Conservation (phyloP, 2,888 invertebrate species). For the Arge pagana region DNA sequence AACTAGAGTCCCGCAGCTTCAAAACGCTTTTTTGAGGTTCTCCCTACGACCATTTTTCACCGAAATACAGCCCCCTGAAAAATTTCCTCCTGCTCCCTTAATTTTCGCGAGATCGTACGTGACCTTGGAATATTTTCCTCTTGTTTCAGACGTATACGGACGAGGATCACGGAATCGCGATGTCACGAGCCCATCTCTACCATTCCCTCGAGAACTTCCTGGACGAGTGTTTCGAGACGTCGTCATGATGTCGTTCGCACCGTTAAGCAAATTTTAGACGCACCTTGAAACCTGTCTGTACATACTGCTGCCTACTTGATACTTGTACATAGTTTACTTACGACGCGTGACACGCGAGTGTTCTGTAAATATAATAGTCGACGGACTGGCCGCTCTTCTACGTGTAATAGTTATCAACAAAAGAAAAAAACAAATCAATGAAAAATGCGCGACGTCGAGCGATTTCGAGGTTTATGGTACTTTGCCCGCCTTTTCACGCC, state of each 20-base stretch:
- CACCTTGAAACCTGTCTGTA: too few relatives aligned
- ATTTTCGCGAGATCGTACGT: too few relatives aligned
- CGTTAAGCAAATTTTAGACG: too few relatives aligned
- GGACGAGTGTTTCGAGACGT: slow-evolving; percentile 62
- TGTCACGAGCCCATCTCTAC: slow-evolving; percentile 86
- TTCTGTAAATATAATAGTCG: slow-evolving; percentile 42
- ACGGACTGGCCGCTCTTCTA: not conserved
- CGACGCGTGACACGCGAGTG: slow-evolving; percentile 51
- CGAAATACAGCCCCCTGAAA: too few relatives aligned
- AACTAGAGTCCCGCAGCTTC: too few relatives aligned
- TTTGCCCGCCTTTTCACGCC: too few relatives aligned
- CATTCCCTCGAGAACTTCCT: slow-evolving; percentile 87
- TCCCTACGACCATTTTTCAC: too few relatives aligned
- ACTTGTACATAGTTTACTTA: slow-evolving; percentile 53
- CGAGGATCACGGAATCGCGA: slow-evolving; percentile 85
- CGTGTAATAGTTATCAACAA: not conserved
- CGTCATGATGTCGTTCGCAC: slow-evolving; percentile 46
- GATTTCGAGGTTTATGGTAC: too few relatives aligned
- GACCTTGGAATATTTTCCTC: slow-evolving; percentile 18
- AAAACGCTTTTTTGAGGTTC: too few relatives aligned
- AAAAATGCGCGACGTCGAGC: too few relatives aligned
- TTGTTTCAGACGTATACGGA: slow-evolving; percentile 86
- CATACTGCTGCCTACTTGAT: too few relatives aligned
- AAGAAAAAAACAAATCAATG: slow-evolving; percentile 1
- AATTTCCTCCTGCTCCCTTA: too few relatives aligned